Conservation (phyloP, 1,140 invertebrate genomes). For the Daktulosphaira vitifoliae region DNA sequence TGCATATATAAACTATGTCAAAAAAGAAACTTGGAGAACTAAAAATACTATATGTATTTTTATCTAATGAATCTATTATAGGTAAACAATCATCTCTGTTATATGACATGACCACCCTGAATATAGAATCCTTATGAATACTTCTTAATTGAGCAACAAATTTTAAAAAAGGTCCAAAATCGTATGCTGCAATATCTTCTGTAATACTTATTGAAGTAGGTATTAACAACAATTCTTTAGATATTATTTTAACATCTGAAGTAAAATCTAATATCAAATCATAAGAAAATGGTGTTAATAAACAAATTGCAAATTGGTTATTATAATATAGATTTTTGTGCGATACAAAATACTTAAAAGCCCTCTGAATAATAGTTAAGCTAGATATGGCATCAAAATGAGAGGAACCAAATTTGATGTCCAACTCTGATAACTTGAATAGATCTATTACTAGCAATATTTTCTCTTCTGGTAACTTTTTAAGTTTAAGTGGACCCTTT, state of each 20-base stretch:
- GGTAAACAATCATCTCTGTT: constrained; percentile 30
- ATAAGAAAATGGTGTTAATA: constrained; percentile 8
- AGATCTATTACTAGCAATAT: constrained; percentile 10
- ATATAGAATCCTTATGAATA: constrained; percentile 5
- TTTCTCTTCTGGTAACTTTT: constrained; percentile 7
- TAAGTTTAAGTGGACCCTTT: background rate
- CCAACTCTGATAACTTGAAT: background rate
- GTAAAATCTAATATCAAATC: constrained; percentile 11
- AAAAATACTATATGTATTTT: constrained; percentile 9
- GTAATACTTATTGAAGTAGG: background rate
- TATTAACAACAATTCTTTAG: background rate
- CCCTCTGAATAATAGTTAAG: background rate
- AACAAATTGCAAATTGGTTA: constrained; percentile 19
- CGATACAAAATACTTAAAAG: constrained; percentile 6
- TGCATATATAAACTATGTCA: constrained; percentile 5
- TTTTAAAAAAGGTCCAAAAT: constrained; percentile 11
- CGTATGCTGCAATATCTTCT: constrained; percentile 20
- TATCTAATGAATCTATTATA: constrained; percentile 13
- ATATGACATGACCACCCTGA: constrained; percentile 19
- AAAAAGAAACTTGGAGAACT: constrained; percentile 20
- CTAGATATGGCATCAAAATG: constrained; percentile 18
- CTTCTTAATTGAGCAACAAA: constrained; percentile 3
- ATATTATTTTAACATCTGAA: constrained; percentile 1
- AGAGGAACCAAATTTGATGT: constrained; percentile 13
- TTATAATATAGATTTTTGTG: constrained; percentile 5